Conservation (phyloP, 2,888 invertebrate species). For the Calliphora vomitoria region DNA sequence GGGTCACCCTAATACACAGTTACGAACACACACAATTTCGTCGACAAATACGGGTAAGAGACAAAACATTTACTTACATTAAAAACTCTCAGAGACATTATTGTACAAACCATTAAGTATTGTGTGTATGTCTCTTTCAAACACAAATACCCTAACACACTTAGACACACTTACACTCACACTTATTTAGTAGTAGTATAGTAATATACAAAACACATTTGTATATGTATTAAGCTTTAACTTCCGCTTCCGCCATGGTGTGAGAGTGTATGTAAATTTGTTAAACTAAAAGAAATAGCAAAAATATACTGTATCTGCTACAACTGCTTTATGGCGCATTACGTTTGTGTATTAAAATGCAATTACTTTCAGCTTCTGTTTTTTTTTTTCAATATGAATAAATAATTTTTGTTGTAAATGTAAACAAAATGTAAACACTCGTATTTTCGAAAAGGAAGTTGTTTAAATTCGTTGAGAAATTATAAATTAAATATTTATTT, state of each 20-base stretch:
- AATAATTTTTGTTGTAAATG: too few relatives aligned
- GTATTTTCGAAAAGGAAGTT: too few relatives aligned
- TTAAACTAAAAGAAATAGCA: background rate
- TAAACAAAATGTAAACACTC: too few relatives aligned
- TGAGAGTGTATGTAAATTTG: slow-evolving; percentile 39
- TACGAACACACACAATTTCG: background rate
- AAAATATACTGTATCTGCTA: background rate
- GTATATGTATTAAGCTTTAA: slow-evolving; percentile 65
- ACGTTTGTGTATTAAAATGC: background rate
- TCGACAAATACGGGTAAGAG: slow-evolving; percentile 29
- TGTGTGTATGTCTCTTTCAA: slow-evolving; percentile 3
- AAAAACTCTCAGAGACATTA: slow-evolving; percentile 31
- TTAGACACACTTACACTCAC: background rate
- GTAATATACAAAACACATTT: slow-evolving; percentile 49
- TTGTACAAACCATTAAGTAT: slow-evolving; percentile 51
- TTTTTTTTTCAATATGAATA: background rate
- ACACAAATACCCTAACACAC: background rate
- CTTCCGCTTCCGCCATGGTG: slow-evolving; percentile 65
- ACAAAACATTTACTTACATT: slow-evolving; percentile 52
- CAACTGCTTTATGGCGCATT: background rate
- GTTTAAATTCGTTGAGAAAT: too few relatives aligned
- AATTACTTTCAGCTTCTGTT: background rate
- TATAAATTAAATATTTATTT: too few relatives aligned
- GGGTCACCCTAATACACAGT: background rate
- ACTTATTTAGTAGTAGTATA: background rate